Evolutionary conservation across 2,888 invertebrate genomes (phyloP), one percentile per base, ranked within the genome.

Genomic region (Lasioglossum zephyrum): DNA sequence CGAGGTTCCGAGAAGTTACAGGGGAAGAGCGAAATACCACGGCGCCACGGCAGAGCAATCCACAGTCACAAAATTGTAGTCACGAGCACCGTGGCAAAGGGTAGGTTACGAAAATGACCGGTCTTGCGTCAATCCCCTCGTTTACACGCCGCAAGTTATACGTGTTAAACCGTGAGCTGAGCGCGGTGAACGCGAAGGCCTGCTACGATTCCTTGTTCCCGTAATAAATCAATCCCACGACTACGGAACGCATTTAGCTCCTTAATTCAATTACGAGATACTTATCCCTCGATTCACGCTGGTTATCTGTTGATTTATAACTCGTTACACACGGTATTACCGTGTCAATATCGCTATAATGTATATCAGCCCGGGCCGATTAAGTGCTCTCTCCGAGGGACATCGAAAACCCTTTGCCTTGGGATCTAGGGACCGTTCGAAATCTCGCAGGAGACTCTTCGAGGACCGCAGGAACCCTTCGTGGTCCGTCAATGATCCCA

Each of bases 41-140:
- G 80, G 44, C 75, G 70, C 73, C 31, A 31, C n/a, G 26, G 49
- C 44, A 53, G 77, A 73, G 26, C 70, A 47, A 60, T 60, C 39
- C 73, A 53, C 83, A 70, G 84, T 88, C 81, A 80, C 88, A 76
- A 82, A 84, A 82, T 88, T 81, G 86, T 84, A 82, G 86, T 77
- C 83, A 80, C 76, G 82, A 82, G 79, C 53, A 74, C 36, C 81
- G 63, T 70, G 88, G 77, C 82, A 84, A 88, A 88, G 88, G 84
- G 81, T 87, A 88, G 88, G 82, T 88, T 87, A 87, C 88, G 88
- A 88, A 89, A 89, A 89, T 89, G 84, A 86, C 89, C 85, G 89
- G 85, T 88, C 77, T 86, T 79, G 85, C 88, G 81, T 85, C 86
- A 85, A 86, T 83, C 77, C 78, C 57, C 75, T 82, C 85, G 85